These are phyloP conservation scores for Macrosoma leucophasiata DNA, from an alignment of 2,888 invertebrate genomes.

Conservation along the genomic window DNA sequence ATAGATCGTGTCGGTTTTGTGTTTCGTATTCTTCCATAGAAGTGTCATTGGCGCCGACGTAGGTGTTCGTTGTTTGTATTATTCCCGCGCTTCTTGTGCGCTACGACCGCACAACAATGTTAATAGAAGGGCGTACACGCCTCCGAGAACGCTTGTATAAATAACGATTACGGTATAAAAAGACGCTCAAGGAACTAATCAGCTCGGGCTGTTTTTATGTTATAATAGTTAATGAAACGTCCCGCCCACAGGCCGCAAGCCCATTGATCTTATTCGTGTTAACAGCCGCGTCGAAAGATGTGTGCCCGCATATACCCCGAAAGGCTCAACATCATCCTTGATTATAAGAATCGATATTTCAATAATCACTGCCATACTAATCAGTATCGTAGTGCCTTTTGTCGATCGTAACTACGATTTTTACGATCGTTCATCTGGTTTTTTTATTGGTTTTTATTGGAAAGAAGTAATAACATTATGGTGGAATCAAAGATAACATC, in stretches of 20 bases:
- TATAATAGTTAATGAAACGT: slow-evolving; percentile 69
- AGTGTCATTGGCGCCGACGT: slow-evolving; percentile 39
- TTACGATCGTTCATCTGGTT: too few relatives aligned
- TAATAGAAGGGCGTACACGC: slow-evolving; percentile 27
- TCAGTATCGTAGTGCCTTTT: slow-evolving; percentile 33
- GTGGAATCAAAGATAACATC: too few relatives aligned
- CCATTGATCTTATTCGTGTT: slow-evolving; percentile 64
- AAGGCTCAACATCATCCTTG: slow-evolving; percentile 40
- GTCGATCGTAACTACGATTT: slow-evolving; percentile 46
- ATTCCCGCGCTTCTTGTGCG: slow-evolving; percentile 14
- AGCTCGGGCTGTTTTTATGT: slow-evolving; percentile 63
- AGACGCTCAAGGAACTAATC: slow-evolving; percentile 58
- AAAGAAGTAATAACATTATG: too few relatives aligned
- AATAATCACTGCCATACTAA: slow-evolving; percentile 41
- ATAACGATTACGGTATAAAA: slow-evolving; percentile 41
- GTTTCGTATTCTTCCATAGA: slow-evolving; percentile 43
- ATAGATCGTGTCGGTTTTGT: slow-evolving; percentile 51
- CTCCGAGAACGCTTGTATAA: slow-evolving; percentile 38
- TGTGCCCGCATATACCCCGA: slow-evolving; percentile 46
- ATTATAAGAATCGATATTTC: slow-evolving; percentile 48
- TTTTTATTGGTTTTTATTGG: too few relatives aligned
- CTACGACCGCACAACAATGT: slow-evolving; percentile 8
- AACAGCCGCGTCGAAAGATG: slow-evolving; percentile 61
- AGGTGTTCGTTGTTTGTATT: slow-evolving; percentile 33
- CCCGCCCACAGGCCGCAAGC: slow-evolving; percentile 60